A percentile compares a stretch with the other conserved stretches of the same genome.
These are phyloP conservation scores for Colletes gigas DNA, from an alignment of 1,140 invertebrate genomes.

Conservation along the genomic window DNA sequence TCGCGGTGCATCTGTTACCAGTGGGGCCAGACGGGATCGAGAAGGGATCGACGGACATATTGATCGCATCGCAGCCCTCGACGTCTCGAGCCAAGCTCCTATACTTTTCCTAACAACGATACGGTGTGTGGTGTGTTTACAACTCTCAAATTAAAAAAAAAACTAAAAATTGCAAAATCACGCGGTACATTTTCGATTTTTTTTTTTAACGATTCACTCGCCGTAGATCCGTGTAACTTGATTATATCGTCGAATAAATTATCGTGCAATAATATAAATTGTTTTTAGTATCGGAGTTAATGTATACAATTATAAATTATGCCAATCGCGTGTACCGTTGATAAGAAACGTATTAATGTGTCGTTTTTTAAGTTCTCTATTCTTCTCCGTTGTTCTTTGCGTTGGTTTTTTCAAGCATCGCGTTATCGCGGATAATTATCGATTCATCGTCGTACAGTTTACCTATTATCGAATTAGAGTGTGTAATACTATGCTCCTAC, in stretches of 20 bases:
- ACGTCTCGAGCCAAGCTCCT: neutral
- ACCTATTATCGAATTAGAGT: no score
- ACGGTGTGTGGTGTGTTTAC: slow-evolving; percentile 14
- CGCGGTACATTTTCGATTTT: no score
- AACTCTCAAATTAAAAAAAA: neutral
- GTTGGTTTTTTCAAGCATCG: no score
- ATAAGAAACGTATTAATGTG: neutral
- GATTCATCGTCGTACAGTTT: neutral
- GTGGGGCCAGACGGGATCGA: slow-evolving; percentile 10
- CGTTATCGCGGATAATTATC: neutral
- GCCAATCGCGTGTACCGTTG: neutral
- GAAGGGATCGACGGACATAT: slow-evolving; percentile 26
- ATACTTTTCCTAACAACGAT: neutral
- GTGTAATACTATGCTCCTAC: neutral
- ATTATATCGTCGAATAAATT: neutral
- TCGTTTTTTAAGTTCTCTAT: no score
- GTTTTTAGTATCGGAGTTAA: no score
- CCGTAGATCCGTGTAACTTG: no score
- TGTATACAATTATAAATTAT: no score
- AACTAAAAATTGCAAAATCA: no score
- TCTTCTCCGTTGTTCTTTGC: no score
- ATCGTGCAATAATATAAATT: no score
- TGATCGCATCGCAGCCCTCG: slow-evolving; percentile 25
- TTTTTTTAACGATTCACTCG: no score
- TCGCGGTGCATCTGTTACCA: neutral